A percentile compares a stretch with the other conserved stretches of the same genome.
These are phyloP conservation scores for Battus philenor DNA, from an alignment of 1,140 invertebrate species.

Conservation along the genomic window DNA sequence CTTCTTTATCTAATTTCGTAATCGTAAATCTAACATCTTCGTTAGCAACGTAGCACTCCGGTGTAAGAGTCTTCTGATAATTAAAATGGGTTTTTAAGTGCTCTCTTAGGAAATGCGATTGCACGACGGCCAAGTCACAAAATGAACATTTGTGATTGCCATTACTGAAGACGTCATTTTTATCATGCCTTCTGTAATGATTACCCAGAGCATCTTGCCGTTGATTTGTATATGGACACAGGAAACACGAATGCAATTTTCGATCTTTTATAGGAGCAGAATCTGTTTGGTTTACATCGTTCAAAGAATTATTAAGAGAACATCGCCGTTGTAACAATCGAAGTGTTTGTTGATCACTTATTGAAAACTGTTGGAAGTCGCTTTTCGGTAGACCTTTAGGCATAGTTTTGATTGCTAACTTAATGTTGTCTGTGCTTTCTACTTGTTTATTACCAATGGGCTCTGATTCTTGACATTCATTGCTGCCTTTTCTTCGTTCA, in stretches of 20 bases:
- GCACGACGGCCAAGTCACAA: conserved; percentile 88
- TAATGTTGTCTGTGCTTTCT: conserved; percentile 56
- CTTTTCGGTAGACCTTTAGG: conserved; percentile 55
- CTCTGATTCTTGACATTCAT: conserved; percentile 54
- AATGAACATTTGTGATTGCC: conserved; percentile 84
- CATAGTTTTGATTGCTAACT: conserved; percentile 74
- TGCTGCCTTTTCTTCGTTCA: conserved; percentile 69
- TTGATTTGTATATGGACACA: conserved; percentile 86
- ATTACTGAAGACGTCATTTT: conserved; percentile 72
- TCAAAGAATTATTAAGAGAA: conserved; percentile 48
- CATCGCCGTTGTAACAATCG: conserved; percentile 54
- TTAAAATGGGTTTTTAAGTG: conserved; percentile 88
- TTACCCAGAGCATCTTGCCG: conserved; percentile 84
- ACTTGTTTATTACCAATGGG: conserved; percentile 50
- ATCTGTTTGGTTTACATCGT: conserved; percentile 52
- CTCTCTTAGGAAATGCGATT: conserved; percentile 86
- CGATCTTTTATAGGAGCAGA: conserved; percentile 74
- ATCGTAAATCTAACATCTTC: conserved; percentile 59
- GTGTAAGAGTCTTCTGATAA: conserved; percentile 75
- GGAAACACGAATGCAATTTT: conserved; percentile 78
- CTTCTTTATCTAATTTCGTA: conserved; percentile 48
- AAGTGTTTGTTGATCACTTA: conserved; percentile 76
- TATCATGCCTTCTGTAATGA: conserved; percentile 85
- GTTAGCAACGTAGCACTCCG: conserved; percentile 72
- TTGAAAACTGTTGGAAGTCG: conserved; percentile 71